Conservation (phyloP, 2,888 invertebrate species). For the Xestia c-nigrum region DNA sequence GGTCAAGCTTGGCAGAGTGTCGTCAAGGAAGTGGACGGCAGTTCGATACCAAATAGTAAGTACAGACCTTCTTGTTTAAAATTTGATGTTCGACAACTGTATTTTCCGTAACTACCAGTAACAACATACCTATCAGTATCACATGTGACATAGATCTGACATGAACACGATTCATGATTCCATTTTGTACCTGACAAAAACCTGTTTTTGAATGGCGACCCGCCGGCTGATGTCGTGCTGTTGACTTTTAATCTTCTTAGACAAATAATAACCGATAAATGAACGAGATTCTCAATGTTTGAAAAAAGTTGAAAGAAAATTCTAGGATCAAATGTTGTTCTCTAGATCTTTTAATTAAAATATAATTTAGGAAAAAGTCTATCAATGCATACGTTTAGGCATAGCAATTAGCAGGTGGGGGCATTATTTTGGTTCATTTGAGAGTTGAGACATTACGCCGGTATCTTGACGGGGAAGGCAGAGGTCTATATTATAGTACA, state of each 20-base stretch:
- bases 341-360: no score
- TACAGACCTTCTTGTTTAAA: slow-evolving; percentile 32
- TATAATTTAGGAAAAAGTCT: not conserved
- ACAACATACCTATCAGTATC: not conserved
- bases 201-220: slow-evolving; percentile 27
- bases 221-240: not conserved
- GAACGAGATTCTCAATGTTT: no score
- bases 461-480: not conserved
- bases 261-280: not conserved
- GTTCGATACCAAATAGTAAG: slow-evolving; percentile 82
- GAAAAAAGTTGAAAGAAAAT: not conserved
- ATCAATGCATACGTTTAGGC: not conserved
- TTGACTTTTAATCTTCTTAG: not conserved
- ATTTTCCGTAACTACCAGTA: slow-evolving; percentile 4
- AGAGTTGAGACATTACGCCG: not conserved
- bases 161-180: not conserved
- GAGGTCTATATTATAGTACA: not conserved
- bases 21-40: slow-evolving; percentile 80
- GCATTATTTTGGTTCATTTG: not conserved
- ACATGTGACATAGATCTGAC: not conserved
- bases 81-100: not conserved
- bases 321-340: not conserved
- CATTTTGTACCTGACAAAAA: slow-evolving; percentile 5
- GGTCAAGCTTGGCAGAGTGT: slow-evolving; percentile 85
- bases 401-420: not conserved